Evolutionary conservation across 2,797 vertebrate species (phyloP), one percentile per base, ranked within the genome.

Genomic region (Pseudocheirus occidentalis): DNA sequence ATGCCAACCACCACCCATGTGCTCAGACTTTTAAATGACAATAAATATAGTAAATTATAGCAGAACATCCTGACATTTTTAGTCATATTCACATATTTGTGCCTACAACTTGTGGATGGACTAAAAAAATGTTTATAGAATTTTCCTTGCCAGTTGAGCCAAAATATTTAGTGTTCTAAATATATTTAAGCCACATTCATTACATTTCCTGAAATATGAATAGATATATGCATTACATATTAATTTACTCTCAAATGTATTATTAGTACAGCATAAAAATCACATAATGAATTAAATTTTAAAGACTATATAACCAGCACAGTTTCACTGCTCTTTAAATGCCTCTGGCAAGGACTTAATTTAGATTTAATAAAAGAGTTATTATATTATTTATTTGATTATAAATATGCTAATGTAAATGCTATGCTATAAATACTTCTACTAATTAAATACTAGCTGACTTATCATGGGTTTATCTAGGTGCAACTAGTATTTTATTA

Each of bases 341-440:
- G 94, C 94, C 94, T 97, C 91, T 96, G 96, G 94, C 95, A 97
- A 97, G 91, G 92, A 97, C 96, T 97, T 97, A 96, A 98, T 97
- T 97, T 97, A 94, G 94, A 95, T 97, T 97, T 97, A 98, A 97
- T 98, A 97, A 97, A 95, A 98, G 50, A 96, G 90, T 98, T 97
- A 97, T 96, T 97, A 95, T 97, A 97, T 97, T 96, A 97, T 96
- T 97, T 97, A 97, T 96, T 98, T 96, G 87, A 97, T 96, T 97
- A 97, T 96, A 97, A 97, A 97, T 97, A 97, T 97, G 97, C 92
- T 97, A 96, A 97, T 97, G 90, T 93, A 96, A 97, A 93, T 96
- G 62, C 54, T 55, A 97, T 97, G 95, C 89, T 95, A 96, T 97
- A 97, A 97, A 97, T 97, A 97, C 53, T 97, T 96, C 29, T 95